phyloP scores from a whole-genome alignment of 1,140 invertebrate genomes.

The Drosophila chauvacae region DNA sequence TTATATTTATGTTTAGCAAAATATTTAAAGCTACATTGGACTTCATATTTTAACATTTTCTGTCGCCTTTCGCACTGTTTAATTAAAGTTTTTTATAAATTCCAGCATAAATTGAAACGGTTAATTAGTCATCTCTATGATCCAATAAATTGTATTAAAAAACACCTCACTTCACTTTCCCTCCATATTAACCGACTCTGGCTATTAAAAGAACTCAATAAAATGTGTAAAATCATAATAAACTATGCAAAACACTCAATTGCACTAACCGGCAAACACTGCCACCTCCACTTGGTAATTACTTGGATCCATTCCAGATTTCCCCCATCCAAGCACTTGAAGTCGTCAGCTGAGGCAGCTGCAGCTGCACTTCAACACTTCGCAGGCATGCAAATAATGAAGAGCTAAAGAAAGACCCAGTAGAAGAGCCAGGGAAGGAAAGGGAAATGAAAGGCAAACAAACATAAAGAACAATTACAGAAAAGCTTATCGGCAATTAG shows the following conservation, averaged over 20 bases:
- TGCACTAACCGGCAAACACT: slow-evolving; percentile 6
- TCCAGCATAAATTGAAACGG: not conserved
- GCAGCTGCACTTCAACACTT: slow-evolving; percentile 56
- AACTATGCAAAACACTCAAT: slow-evolving; percentile 47
- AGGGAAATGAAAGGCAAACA: slow-evolving; percentile 46
- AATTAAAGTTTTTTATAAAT: not conserved
- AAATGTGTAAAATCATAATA: slow-evolving; percentile 44
- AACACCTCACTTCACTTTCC: not conserved
- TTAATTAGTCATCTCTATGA: no score
- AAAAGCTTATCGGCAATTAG: slow-evolving; percentile 51
- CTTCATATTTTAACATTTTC: no score
- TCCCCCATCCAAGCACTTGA: slow-evolving; percentile 16
- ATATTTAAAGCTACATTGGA: no score
- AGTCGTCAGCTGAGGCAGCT: slow-evolving; percentile 33
- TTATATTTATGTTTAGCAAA: no score
- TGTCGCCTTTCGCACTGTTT: not conserved
- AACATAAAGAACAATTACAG: slow-evolving; percentile 59
- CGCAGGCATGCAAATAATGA: slow-evolving; percentile 54
- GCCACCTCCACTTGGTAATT: slow-evolving; percentile 34
- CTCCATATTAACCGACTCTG: not conserved
- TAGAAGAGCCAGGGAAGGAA: not conserved
- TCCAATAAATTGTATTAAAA: not conserved
- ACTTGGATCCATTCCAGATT: slow-evolving; percentile 53
- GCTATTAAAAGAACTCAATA: slow-evolving; percentile 23
- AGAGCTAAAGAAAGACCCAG: slow-evolving; percentile 17